Percentiles rank a stretch among this genome's conserved stretches.
Conservation (phyloP, 2,888 invertebrate species). For the Coremacera marginata region DNA sequence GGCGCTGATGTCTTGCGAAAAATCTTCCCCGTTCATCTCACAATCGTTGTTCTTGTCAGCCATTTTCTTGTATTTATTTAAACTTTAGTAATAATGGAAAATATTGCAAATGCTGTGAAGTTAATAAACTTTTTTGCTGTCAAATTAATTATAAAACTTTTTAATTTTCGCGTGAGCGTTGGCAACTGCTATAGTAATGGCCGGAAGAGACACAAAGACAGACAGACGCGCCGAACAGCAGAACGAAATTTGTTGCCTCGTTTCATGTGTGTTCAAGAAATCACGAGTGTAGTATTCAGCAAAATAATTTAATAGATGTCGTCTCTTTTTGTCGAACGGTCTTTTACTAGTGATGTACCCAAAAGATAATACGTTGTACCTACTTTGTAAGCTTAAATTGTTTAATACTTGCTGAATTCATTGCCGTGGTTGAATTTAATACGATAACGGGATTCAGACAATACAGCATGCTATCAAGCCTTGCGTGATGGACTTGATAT, state of each 20-base stretch:
- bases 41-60: constrained; percentile 73
- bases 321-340: not conserved
- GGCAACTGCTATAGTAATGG: constrained; percentile 58
- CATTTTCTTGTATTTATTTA: constrained; percentile 63
- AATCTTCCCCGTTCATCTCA: constrained; percentile 84
- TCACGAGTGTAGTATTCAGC: constrained; percentile 48
- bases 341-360: too few relatives aligned
- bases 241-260: not conserved
- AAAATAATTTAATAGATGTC: not conserved
- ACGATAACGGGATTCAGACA: too few relatives aligned
- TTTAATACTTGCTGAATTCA: not conserved
- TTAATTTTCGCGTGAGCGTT: constrained; percentile 56
- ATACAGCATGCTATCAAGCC: too few relatives aligned
- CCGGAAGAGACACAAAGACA: constrained; percentile 67
- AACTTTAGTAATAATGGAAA: constrained; percentile 2
- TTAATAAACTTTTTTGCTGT: constrained; percentile 43
- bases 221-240: not conserved
- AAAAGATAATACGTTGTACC: not conserved
- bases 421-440: not conserved
- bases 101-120: constrained; percentile 36
- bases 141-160: constrained; percentile 47
- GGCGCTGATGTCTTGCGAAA: constrained; percentile 80
- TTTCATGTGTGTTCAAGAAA: constrained; percentile 29
- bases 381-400: not conserved
- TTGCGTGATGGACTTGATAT: too few relatives aligned